Evolutionary conservation across 2,113 vertebrate genomes (phyloP).

Genomic region (Forbesichthys agassizii): DNA sequence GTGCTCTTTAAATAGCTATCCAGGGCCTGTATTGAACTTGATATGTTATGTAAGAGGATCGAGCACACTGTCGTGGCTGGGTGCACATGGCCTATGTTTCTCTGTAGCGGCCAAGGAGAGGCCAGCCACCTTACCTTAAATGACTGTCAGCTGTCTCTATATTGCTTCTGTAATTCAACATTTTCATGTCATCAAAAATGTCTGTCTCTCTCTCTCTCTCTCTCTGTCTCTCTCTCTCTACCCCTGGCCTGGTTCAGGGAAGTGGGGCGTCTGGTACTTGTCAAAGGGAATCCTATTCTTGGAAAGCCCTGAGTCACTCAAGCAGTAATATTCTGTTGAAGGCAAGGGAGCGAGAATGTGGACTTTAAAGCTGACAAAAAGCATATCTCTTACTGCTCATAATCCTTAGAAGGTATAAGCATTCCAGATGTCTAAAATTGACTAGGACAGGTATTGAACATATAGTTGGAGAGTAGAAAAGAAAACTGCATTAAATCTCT

Average conservation of each 20-base stretch:
- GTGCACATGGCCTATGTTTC: constrained; percentile 51
- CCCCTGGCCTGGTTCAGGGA: constrained; percentile 32
- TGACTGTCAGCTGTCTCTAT: constrained; percentile 41
- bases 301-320: constrained; percentile 68
- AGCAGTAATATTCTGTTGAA: constrained; percentile 48
- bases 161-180: background rate
- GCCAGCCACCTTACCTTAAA: constrained; percentile 16
- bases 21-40: constrained; percentile 75
- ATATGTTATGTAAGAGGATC: constrained; percentile 80
- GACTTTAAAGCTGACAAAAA: constrained; percentile 20
- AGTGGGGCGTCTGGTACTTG: constrained; percentile 52
- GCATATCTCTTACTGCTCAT: background rate
- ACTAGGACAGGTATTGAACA: background rate
- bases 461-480: too few species aligned
- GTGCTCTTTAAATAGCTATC: constrained; percentile 72
- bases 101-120: constrained; percentile 33
- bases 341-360: constrained; percentile 2
- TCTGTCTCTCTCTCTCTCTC: constrained; percentile 10
- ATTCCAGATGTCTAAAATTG: background rate
- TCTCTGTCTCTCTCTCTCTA: background rate
- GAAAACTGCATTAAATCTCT: too few species aligned
- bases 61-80: constrained; percentile 50
- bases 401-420: background rate
- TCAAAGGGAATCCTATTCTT: constrained; percentile 71
- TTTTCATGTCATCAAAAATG: constrained; percentile 30